Percentiles rank a stretch among this genome's conserved stretches.
Conservation (phyloP, 2,888 invertebrate genomes). For the Tetrapedia diversipes region DNA sequence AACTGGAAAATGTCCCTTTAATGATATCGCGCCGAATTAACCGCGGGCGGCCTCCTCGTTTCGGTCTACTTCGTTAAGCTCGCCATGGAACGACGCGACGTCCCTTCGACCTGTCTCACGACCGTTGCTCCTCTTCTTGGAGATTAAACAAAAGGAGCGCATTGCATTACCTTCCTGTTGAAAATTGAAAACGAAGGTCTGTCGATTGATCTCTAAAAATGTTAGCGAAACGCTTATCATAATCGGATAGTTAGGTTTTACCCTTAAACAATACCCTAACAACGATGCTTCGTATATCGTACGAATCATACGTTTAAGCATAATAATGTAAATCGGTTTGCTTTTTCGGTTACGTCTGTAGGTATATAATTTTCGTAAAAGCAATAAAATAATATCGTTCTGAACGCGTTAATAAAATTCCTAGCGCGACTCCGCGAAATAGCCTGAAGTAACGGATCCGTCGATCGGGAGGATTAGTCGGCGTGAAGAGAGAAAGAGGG, state of each 20-base stretch:
- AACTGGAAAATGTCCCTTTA: conserved; percentile 83
- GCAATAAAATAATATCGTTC: too few relatives aligned
- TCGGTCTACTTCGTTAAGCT: conserved; percentile 57
- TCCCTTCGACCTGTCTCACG: conserved; percentile 22
- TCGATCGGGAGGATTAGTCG: conserved; percentile 34
- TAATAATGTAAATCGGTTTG: too few relatives aligned
- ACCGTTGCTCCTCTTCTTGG: neutral
- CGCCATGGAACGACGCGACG: conserved; percentile 16
- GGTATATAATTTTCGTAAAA: too few relatives aligned
- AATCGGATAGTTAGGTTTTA: too few relatives aligned
- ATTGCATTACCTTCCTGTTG: neutral
- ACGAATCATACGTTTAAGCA: too few relatives aligned
- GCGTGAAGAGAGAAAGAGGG: neutral
- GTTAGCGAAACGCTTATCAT: too few relatives aligned
- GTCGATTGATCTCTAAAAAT: too few relatives aligned
- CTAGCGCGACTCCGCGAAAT: neutral
- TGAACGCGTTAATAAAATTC: neutral
- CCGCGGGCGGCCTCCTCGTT: conserved; percentile 62
- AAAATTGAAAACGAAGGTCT: neutral
- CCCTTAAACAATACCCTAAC: too few relatives aligned
- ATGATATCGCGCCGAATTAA: conserved; percentile 81
- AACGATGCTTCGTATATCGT: too few relatives aligned
- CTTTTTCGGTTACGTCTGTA: too few relatives aligned
- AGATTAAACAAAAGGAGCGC: neutral
- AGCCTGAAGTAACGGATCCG: neutral